A percentile compares a stretch with the other conserved stretches of the same genome.
These are phyloP conservation scores for Genyomyrus donnyi DNA, from an alignment of 2,113 vertebrate species.

Conservation along the genomic window DNA sequence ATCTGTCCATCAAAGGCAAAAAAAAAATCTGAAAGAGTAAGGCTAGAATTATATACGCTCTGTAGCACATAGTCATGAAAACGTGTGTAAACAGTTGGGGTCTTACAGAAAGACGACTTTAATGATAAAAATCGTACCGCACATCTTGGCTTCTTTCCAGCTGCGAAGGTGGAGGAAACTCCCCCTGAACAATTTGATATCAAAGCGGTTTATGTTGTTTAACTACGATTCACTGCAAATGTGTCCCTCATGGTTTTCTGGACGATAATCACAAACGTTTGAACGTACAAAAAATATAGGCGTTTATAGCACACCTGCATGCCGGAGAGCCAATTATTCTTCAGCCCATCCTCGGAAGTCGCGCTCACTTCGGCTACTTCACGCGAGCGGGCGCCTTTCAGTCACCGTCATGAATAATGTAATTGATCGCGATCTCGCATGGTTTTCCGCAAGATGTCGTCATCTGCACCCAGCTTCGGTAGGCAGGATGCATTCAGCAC, in stretches of 20 bases:
- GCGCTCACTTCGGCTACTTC: neutral
- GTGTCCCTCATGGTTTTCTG: neutral
- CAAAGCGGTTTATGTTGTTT: neutral
- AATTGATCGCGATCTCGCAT: neutral
- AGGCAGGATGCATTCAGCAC: neutral
- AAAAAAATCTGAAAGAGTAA: neutral
- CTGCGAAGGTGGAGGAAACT: neutral
- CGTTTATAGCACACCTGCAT: neutral
- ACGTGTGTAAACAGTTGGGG: neutral
- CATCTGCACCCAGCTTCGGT: neutral
- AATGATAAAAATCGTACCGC: neutral
- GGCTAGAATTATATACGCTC: neutral
- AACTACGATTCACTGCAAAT: constrained; percentile 2
- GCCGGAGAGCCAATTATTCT: neutral
- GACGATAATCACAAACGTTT: constrained; percentile 4
- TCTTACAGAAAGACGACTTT: neutral
- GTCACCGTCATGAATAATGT: neutral
- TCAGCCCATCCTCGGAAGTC: neutral
- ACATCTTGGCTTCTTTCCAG: neutral
- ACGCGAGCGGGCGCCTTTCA: neutral
- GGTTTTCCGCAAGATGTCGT: neutral
- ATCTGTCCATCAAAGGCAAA: neutral
- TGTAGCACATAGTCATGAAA: neutral
- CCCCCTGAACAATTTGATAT: neutral
- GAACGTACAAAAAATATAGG: neutral